phyloP scores from a whole-genome alignment of 2,797 vertebrate species.

The Thripadectes ignobilis region DNA sequence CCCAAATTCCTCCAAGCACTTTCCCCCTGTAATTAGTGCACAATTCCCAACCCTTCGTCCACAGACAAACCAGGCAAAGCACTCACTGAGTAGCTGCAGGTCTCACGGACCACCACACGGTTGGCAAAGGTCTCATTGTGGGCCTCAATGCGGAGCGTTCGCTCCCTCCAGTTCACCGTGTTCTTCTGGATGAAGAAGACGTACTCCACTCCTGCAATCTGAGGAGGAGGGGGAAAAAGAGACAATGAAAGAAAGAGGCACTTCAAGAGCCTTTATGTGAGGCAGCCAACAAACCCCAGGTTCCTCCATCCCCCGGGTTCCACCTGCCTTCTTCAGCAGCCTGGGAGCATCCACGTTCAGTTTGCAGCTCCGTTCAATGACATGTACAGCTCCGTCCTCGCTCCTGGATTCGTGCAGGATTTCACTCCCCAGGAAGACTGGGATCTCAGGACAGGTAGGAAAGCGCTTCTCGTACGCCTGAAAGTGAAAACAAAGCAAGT shows the following conservation, averaged over 20 bases:
- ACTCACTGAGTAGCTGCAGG: slow-evolving; percentile 82
- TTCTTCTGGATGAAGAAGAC: slow-evolving; percentile 85
- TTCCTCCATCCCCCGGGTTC: neutral
- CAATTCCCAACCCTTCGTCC: neutral
- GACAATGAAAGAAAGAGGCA: neutral
- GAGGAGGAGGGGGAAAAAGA: neutral
- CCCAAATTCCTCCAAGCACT: neutral
- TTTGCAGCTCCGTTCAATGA: slow-evolving; percentile 81
- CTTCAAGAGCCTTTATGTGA: neutral
- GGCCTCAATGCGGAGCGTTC: slow-evolving; percentile 81
- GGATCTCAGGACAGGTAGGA: slow-evolving; percentile 79
- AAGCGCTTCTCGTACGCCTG: slow-evolving; percentile 86
- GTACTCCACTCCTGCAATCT: slow-evolving; percentile 84
- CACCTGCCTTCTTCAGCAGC: slow-evolving; percentile 81
- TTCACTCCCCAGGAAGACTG: slow-evolving; percentile 82
- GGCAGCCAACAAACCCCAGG: neutral
- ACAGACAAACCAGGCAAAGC: rapidly evolving
- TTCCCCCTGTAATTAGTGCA: neutral
- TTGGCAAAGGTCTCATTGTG: slow-evolving; percentile 83
- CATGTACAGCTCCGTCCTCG: slow-evolving; percentile 73
- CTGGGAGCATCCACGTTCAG: slow-evolving; percentile 82
- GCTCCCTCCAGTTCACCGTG: slow-evolving; percentile 80
- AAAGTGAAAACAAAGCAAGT: neutral
- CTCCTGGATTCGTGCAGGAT: slow-evolving; percentile 77
- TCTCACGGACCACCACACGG: slow-evolving; percentile 79